phyloP scores from a whole-genome alignment of 2,113 vertebrate species.

The Cromileptes altivelis region DNA sequence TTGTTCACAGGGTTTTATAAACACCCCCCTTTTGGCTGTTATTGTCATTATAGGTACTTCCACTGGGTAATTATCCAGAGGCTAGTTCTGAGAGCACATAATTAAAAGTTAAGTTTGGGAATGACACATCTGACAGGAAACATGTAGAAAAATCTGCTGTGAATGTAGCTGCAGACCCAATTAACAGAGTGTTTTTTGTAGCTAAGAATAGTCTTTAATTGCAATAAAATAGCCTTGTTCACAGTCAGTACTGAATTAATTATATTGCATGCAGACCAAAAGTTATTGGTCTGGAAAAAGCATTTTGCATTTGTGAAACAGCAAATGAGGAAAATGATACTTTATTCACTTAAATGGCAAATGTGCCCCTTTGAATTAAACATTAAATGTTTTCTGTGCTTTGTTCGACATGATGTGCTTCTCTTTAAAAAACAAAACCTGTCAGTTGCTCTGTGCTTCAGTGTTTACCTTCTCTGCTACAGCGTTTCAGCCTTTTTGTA shows the following conservation, averaged over 20 bases:
- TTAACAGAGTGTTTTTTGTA: too few species aligned
- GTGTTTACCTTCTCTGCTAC: neutral
- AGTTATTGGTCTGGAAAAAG: neutral
- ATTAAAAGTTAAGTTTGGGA: neutral
- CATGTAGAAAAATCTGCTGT: neutral
- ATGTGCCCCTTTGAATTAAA: constrained; percentile 2
- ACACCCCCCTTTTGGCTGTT: neutral
- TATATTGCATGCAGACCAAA: constrained; percentile 23
- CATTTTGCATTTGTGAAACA: neutral
- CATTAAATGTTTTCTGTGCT: constrained; percentile 54
- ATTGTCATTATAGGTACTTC: neutral
- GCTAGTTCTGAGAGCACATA: neutral
- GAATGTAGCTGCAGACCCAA: neutral
- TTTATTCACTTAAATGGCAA: constrained; percentile 1
- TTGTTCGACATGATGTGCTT: neutral
- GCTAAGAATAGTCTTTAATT: constrained; percentile 2
- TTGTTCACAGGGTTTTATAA: neutral
- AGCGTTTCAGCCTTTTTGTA: neutral
- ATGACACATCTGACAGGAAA: neutral
- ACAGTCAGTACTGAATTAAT: constrained; percentile 20
- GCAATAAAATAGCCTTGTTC: constrained; percentile 16
- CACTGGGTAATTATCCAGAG: neutral
- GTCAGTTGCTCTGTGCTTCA: constrained; percentile 39
- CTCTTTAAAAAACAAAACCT: neutral
- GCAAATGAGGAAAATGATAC: neutral